Evolutionary conservation across 2,888 invertebrate genomes (phyloP).

Genomic region (Dichetophora obliterata): DNA sequence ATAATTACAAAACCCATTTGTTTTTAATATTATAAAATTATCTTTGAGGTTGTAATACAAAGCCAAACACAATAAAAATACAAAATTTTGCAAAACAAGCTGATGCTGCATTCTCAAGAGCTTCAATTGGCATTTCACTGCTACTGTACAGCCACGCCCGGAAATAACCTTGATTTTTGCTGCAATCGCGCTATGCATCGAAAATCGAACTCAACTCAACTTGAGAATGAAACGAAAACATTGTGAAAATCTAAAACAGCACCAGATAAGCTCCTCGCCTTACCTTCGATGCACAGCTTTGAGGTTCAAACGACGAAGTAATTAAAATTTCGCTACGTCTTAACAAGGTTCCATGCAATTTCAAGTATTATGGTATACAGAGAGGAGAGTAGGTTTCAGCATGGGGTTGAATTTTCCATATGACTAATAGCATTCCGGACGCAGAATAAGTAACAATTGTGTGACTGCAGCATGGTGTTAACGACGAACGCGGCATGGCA

Average conservation of each 20-base stretch:
- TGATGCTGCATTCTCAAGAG: not conserved
- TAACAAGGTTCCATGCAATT: constrained; percentile 9
- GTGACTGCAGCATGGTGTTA: not conserved
- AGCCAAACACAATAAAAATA: too few species aligned
- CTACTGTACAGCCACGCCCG: constrained; percentile 17
- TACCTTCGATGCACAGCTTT: constrained; percentile 1
- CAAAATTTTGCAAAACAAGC: not conserved
- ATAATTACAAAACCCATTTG: too few species aligned
- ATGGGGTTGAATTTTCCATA: constrained; percentile 14
- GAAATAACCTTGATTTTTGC: constrained; percentile 31
- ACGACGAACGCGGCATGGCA: too few species aligned
- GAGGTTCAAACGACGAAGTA: not conserved
- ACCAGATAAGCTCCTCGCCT: not conserved
- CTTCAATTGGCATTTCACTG: not conserved
- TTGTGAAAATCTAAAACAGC: constrained; percentile 12
- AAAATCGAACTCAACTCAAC: constrained; percentile 10
- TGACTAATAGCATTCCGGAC: constrained; percentile 10
- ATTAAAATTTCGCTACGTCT: constrained; percentile 30
- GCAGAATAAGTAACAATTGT: constrained; percentile 13
- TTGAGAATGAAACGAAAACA: constrained; percentile 2
- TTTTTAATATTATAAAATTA: too few species aligned
- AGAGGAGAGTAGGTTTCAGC: too few species aligned
- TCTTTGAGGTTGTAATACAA: too few species aligned
- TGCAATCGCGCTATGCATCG: not conserved
- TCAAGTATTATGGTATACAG: too few species aligned